Base-by-base conservation (phyloP, 1,140 invertebrate species). In the Leptinotarsa texana region DNA sequence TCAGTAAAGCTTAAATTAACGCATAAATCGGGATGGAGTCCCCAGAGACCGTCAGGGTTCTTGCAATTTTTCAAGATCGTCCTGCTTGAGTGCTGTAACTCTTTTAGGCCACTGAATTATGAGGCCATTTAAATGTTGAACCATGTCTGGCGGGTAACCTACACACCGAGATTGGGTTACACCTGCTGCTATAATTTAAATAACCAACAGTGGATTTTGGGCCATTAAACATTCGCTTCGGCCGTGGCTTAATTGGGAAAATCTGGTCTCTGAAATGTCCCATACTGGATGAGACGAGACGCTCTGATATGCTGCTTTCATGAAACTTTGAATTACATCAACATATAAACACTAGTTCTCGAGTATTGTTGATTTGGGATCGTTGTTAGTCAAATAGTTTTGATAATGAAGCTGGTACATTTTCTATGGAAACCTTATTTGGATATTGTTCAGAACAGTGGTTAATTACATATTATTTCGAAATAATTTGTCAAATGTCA, bases 81-180 rank as follows among this genome's bases (percentile, higher is more conserved):
- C 51, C 15, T 57, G 51, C 51, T 57, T 57, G 51, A 57, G 51
- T 57, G 51, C 51, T 57, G 51, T 57, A n/a, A 57, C 51, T 57
- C 51, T 57, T 57, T 57, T 15, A 57, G 51, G 17, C 17, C 51
- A 57, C 51, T 57, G 51, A 57, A 57, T 57, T 57, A 57, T 57
- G 51, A 57, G 51, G 51, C 51, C 51, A 57, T 57, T 57, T 57
- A 57, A 57, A 57, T 57, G 51, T 57, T 57, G 51, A 57, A 57
- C 51, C 51, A 57, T 57, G 51, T 57, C 51, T 57, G 51, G 1
- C 51, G 51, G 51, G 51, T 57, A 57, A 57, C 51, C 51, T 57
- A 18, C 51, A 57, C 15, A 18, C 17, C 51, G 15, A 57, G 51
- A 57, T 57, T 57, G 15, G 51, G 51, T 57, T 57, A 57, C 51